These are phyloP conservation scores for Percina caprodes DNA, from an alignment of 2,113 vertebrate species.

Conservation along the genomic window DNA sequence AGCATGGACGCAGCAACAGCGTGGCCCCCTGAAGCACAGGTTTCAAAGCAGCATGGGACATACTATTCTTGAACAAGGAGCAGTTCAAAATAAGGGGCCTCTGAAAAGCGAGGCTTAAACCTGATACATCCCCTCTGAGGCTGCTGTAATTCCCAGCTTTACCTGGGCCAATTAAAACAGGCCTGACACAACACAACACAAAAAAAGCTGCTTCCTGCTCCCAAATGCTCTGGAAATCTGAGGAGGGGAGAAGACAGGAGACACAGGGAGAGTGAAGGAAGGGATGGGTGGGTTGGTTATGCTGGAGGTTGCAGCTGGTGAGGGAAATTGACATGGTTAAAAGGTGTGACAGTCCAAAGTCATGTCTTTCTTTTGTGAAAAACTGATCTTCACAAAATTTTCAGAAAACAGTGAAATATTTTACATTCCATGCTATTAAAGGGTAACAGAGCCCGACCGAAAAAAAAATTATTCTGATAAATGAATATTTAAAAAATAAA, in stretches of 20 bases:
- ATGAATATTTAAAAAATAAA: too few relatives aligned
- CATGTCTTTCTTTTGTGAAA: neutral
- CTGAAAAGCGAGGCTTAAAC: slow-evolving; percentile 80
- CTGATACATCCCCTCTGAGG: slow-evolving; percentile 75
- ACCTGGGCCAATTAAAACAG: slow-evolving; percentile 76
- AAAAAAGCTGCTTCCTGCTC: slow-evolving; percentile 67
- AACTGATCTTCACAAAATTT: neutral
- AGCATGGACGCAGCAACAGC: neutral
- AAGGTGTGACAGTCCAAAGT: slow-evolving; percentile 4
- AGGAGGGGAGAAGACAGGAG: slow-evolving; percentile 48
- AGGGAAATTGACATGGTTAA: slow-evolving; percentile 21
- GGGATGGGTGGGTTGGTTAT: slow-evolving; percentile 22
- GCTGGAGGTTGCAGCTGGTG: slow-evolving; percentile 46
- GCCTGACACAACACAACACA: slow-evolving; percentile 41
- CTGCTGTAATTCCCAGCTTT: slow-evolving; percentile 80
- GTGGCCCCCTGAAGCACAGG: slow-evolving; percentile 8
- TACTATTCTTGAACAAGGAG: slow-evolving; percentile 25
- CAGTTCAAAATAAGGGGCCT: slow-evolving; percentile 66
- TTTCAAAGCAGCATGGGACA: slow-evolving; percentile 8
- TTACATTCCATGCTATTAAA: neutral
- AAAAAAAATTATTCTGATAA: too few relatives aligned
- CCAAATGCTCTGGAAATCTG: slow-evolving; percentile 73
- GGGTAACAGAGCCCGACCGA: too few relatives aligned
- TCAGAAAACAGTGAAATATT: neutral
- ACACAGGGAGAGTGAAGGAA: slow-evolving; percentile 13